Conservation (phyloP, 2,888 invertebrate species). For the Drosophila mettleri region DNA sequence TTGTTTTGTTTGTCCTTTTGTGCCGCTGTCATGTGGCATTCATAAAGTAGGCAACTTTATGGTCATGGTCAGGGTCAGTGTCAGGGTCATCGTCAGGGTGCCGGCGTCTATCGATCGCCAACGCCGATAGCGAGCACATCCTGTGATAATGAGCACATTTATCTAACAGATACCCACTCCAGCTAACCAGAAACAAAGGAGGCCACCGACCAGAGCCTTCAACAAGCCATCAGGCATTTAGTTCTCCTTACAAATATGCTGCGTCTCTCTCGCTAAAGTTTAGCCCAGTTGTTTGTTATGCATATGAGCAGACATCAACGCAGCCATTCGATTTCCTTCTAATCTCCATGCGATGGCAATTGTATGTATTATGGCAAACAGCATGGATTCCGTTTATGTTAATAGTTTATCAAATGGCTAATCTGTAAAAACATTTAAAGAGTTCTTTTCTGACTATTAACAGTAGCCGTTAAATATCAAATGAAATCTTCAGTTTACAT, state of each 20-base stretch:
- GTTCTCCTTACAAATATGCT: neutral
- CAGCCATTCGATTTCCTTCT: constrained; percentile 17
- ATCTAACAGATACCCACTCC: constrained; percentile 60
- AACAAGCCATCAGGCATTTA: constrained; percentile 28
- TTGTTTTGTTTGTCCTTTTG: constrained; percentile 68
- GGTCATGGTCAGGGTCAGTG: constrained; percentile 31
- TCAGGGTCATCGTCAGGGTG: constrained; percentile 17
- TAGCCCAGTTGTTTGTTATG: constrained; percentile 38
- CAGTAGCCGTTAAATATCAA: neutral
- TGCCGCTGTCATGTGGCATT: constrained; percentile 73
- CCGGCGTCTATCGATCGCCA: constrained; percentile 70
- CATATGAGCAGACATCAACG: constrained; percentile 42
- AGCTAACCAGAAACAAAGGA: constrained; percentile 54
- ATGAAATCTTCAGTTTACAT: neutral
- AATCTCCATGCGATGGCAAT: constrained; percentile 12
- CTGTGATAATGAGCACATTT: constrained; percentile 82
- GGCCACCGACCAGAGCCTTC: constrained; percentile 36
- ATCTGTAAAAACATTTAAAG: neutral
- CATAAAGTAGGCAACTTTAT: constrained; percentile 82
- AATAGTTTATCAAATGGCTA: neutral
- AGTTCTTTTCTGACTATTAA: too few species aligned
- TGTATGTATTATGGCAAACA: constrained; percentile 1
- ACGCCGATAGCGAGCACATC: constrained; percentile 75
- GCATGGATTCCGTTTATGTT: neutral
- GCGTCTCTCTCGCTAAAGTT: constrained; percentile 23